Percentiles rank a stretch among this genome's conserved stretches.
Evolutionary conservation across 2,888 invertebrate genomes (phyloP).

Genomic region (Orthosia cruda): DNA sequence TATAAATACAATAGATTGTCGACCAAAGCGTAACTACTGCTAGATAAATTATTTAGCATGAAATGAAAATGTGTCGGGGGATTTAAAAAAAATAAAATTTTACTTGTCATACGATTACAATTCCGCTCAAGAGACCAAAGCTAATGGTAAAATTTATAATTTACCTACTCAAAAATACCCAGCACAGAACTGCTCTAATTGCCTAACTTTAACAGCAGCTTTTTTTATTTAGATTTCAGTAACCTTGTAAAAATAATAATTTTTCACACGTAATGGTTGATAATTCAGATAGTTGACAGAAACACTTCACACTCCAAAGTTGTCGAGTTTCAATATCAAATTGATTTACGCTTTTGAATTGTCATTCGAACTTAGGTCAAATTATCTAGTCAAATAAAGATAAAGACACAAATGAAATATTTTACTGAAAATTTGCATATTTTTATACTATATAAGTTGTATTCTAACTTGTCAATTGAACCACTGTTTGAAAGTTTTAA

Average conservation of each 20-base stretch:
- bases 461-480: too few relatives aligned
- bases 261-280: slow-evolving; percentile 2
- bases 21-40: too few relatives aligned
- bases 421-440: background rate
- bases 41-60: too few relatives aligned
- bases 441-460: too few relatives aligned
- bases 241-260: slow-evolving; percentile 4
- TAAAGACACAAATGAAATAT: background rate
- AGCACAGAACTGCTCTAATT: background rate
- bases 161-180: too few relatives aligned
- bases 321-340: slow-evolving; percentile 55
- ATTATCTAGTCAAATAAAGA: slow-evolving; percentile 8
- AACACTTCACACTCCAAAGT: slow-evolving; percentile 20
- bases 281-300: slow-evolving; percentile 13
- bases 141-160: too few relatives aligned
- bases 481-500: too few relatives aligned
- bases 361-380: slow-evolving; percentile 14
- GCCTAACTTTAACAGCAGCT: background rate
- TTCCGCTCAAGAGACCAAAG: too few relatives aligned
- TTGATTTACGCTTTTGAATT: slow-evolving; percentile 40
- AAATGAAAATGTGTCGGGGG: too few relatives aligned
- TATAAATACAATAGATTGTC: too few relatives aligned
- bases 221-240: background rate
- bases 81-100: too few relatives aligned
- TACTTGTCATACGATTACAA: too few relatives aligned